Percentiles rank a stretch among this genome's conserved stretches.
phyloP scores from a whole-genome alignment of 2,888 invertebrate species.

The Sclerodermus sp. region DNA sequence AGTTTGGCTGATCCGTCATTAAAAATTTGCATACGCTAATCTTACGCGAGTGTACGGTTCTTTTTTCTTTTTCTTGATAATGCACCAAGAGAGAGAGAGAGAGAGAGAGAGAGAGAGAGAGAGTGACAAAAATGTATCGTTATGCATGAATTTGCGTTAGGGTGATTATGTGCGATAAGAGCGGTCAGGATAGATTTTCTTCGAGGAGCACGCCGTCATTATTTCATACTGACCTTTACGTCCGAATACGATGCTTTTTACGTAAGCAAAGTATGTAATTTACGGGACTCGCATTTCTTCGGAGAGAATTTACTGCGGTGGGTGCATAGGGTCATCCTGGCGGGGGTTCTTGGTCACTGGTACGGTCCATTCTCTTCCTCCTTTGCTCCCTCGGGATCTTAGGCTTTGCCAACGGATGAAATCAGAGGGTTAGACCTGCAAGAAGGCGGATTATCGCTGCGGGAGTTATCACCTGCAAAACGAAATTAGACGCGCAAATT shows the following conservation, averaged over 20 bases:
- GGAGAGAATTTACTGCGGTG: conserved; percentile 48
- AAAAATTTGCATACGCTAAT: conserved; percentile 50
- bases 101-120: too few relatives aligned
- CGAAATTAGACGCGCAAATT: too few relatives aligned
- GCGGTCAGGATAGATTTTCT: conserved; percentile 40
- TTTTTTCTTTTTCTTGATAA: too few relatives aligned
- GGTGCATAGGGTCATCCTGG: conserved; percentile 46
- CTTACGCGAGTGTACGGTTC: conserved; percentile 26
- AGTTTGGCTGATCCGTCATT: conserved; percentile 47
- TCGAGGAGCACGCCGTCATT: conserved; percentile 40
- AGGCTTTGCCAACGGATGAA: conserved; percentile 1
- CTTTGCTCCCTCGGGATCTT: conserved; percentile 7
- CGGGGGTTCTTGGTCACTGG: conserved; percentile 35
- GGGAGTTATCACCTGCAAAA: too few relatives aligned
- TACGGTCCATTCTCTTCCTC: conserved; percentile 11
- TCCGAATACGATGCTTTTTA: conserved; percentile 47
- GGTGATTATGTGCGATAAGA: too few relatives aligned
- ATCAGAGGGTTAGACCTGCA: too few relatives aligned
- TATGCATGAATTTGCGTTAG: too few relatives aligned
- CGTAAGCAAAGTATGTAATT: conserved; percentile 49
- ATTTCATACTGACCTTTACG: conserved; percentile 44
- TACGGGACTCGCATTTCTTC: conserved; percentile 50
- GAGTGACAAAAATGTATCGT: too few relatives aligned
- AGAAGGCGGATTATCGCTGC: too few relatives aligned
- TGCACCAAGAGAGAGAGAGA: too few relatives aligned